Evolutionary conservation across 2,888 invertebrate genomes (phyloP).

Genomic region (Cosmia trapezina): DNA sequence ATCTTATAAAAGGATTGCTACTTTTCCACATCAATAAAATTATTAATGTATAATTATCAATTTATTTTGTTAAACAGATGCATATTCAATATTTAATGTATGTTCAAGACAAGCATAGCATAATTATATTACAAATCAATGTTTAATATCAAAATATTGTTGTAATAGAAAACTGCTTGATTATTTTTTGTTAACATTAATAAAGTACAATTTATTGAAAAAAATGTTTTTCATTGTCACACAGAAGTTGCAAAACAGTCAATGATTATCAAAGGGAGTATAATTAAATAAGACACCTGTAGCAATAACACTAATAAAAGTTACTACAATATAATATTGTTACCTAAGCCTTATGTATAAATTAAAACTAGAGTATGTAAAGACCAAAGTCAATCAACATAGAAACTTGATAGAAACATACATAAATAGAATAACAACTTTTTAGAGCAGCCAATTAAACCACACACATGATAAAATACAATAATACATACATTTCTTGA

Average conservation of each 20-base stretch:
- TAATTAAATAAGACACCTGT: slow-evolving; percentile 24
- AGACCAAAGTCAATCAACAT: slow-evolving; percentile 14
- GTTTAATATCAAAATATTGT: slow-evolving; percentile 27
- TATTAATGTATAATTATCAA: not conserved
- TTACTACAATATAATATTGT: slow-evolving; percentile 31
- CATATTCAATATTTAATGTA: slow-evolving; percentile 4
- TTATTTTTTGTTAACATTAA: slow-evolving; percentile 38
- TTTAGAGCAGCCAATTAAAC: slow-evolving; percentile 15
- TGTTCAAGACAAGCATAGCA: slow-evolving; percentile 13
- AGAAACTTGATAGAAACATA: not conserved
- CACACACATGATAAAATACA: slow-evolving; percentile 10
- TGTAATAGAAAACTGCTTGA: slow-evolving; percentile 9
- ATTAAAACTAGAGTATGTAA: slow-evolving; percentile 21
- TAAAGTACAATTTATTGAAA: slow-evolving; percentile 44
- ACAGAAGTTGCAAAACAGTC: not conserved
- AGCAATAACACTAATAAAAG: slow-evolving; percentile 33
- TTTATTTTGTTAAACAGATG: slow-evolving; percentile 16
- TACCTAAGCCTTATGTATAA: slow-evolving; percentile 37
- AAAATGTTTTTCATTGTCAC: slow-evolving; percentile 10
- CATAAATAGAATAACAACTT: slow-evolving; percentile 1
- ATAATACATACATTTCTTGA: slow-evolving; percentile 13
- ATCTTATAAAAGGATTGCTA: not conserved
- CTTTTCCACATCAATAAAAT: slow-evolving; percentile 4
- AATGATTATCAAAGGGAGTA: not conserved
- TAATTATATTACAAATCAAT: slow-evolving; percentile 16